These are phyloP conservation scores for Manacus vitellinus DNA, from an alignment of 2,113 vertebrate species.

Conservation along the genomic window DNA sequence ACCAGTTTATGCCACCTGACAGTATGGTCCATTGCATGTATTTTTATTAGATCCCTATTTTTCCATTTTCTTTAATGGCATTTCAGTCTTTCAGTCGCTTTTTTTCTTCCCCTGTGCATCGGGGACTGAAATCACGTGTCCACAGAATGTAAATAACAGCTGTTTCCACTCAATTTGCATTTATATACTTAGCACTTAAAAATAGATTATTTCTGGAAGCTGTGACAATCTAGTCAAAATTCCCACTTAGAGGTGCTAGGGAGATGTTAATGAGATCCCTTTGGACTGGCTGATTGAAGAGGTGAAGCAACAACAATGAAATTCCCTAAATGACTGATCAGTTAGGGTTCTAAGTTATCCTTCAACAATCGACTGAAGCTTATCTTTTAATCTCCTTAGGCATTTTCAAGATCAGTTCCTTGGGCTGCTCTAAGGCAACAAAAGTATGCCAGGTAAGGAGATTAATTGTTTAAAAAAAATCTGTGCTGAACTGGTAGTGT, in stretches of 20 bases:
- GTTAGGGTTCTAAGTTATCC: background rate
- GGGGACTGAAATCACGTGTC: background rate
- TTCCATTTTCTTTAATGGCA: background rate
- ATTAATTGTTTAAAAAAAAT: background rate
- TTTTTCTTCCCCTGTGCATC: background rate
- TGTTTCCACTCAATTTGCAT: slow-evolving; percentile 42
- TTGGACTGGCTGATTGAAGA: background rate
- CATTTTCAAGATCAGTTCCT: background rate
- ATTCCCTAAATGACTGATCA: background rate
- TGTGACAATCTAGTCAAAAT: slow-evolving; percentile 27
- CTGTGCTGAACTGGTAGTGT: background rate
- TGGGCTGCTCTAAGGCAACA: background rate
- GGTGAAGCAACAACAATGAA: background rate
- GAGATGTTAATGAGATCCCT: slow-evolving; percentile 11
- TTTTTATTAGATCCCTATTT: background rate
- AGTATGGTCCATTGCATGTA: background rate
- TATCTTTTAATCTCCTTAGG: background rate
- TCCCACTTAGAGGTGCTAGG: background rate
- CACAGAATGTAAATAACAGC: slow-evolving; percentile 16
- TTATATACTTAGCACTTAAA: slow-evolving; percentile 7
- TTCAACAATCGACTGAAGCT: background rate
- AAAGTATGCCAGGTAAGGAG: background rate
- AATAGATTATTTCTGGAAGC: background rate
- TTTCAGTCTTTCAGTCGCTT: background rate
- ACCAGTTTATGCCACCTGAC: background rate